Conservation (phyloP, 2,113 vertebrate species). For the Ivindomyrus marchei region DNA sequence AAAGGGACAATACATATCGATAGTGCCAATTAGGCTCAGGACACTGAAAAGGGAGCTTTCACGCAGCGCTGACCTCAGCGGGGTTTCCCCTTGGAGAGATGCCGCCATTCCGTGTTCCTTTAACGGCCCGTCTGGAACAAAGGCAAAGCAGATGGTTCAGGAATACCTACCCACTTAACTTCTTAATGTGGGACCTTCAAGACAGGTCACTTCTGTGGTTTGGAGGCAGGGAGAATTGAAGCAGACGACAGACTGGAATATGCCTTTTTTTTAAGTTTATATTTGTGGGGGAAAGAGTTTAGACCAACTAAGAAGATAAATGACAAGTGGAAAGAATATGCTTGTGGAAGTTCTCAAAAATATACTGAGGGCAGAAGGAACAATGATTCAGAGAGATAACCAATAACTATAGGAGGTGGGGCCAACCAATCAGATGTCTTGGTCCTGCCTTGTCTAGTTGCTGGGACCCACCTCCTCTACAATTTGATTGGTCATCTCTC, state of each 20-base stretch:
- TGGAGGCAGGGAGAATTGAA: background rate
- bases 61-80: background rate
- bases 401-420: background rate
- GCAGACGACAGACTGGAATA: background rate
- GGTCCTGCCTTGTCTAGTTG: background rate
- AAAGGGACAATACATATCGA: background rate
- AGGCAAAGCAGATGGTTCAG: background rate
- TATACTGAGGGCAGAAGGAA: background rate
- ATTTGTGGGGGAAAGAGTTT: background rate
- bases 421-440: background rate
- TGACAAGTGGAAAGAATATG: background rate
- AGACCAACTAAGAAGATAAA: background rate
- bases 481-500: background rate
- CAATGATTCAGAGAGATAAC: background rate
- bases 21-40: background rate
- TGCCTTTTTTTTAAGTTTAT: background rate
- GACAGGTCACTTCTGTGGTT: background rate
- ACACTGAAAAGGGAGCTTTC: background rate
- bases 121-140: background rate
- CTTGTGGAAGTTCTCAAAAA: background rate
- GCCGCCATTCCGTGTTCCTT: background rate
- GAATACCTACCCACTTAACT: background rate
- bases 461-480: background rate
- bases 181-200: background rate
- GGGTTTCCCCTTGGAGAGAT: background rate